Evolutionary conservation across 1,140 invertebrate genomes (phyloP).

Genomic region (Calosoma granatense): DNA sequence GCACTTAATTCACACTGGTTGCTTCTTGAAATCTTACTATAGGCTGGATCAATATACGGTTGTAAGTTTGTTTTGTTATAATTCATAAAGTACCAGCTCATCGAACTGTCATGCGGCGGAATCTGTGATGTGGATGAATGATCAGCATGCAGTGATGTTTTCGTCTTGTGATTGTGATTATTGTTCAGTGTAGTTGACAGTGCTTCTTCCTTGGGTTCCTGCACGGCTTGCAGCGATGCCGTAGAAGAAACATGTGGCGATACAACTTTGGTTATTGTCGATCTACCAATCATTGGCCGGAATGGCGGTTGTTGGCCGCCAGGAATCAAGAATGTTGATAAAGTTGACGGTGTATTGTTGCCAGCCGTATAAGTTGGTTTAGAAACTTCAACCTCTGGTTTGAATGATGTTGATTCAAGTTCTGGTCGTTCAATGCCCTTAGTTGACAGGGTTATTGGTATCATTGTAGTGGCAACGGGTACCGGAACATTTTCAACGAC

Average conservation of each 20-base stretch:
- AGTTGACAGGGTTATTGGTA: background rate
- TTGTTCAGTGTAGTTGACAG: constrained; percentile 13
- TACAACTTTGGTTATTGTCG: constrained; percentile 54
- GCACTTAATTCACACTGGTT: background rate
- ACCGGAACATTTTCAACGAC: constrained; percentile 13
- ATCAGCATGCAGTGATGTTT: constrained; percentile 35
- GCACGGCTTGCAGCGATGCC: constrained; percentile 18
- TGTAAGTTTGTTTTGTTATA: constrained; percentile 62
- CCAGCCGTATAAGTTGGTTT: constrained; percentile 30
- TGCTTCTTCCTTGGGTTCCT: constrained; percentile 22
- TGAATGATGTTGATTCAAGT: constrained; percentile 24
- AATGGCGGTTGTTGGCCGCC: constrained; percentile 40
- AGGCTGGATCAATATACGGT: constrained; percentile 42
- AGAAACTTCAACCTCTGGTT: constrained; percentile 30
- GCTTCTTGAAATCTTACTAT: background rate
- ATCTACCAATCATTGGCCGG: constrained; percentile 34
- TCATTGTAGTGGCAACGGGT: background rate
- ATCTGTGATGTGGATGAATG: constrained; percentile 24
- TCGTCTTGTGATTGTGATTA: constrained; percentile 22
- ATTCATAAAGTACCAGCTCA: constrained; percentile 69
- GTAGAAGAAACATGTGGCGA: constrained; percentile 34
- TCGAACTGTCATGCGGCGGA: constrained; percentile 37
- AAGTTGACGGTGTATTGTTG: constrained; percentile 30
- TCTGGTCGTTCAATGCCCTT: background rate
- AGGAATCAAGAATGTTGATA: constrained; percentile 46